These are phyloP conservation scores for Philotrypesis tridentata DNA, from an alignment of 1,140 invertebrate genomes.

Conservation along the genomic window DNA sequence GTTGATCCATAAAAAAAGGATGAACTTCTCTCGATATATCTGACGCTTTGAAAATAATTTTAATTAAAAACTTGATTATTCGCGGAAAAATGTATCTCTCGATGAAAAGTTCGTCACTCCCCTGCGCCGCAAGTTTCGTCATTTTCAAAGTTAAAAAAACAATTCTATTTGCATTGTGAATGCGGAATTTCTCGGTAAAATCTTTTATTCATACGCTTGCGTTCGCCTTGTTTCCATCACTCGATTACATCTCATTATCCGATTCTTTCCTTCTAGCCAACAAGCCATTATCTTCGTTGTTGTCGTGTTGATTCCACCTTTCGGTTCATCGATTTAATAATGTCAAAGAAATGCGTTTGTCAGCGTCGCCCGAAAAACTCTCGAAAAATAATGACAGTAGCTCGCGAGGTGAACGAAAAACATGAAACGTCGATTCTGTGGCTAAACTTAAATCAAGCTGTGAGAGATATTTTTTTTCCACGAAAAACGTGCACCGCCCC, in stretches of 20 bases:
- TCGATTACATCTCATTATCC: slow-evolving; percentile 21
- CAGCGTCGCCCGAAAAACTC: background rate
- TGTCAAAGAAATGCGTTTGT: background rate
- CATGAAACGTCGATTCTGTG: background rate
- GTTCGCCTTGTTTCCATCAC: too few species aligned
- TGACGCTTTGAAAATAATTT: background rate
- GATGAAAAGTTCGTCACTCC: background rate
- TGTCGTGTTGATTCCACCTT: slow-evolving; percentile 16
- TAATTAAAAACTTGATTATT: background rate
- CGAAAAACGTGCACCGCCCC: background rate
- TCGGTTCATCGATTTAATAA: background rate
- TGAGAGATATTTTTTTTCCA: background rate
- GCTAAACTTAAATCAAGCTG: background rate
- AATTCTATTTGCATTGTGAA: too few species aligned
- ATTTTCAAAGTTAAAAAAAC: background rate
- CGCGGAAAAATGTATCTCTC: background rate
- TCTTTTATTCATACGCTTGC: background rate
- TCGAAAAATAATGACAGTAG: background rate
- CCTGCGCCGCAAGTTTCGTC: background rate
- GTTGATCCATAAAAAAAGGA: too few species aligned
- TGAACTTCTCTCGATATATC: too few species aligned
- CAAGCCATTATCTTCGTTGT: slow-evolving; percentile 23
- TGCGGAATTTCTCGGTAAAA: background rate
- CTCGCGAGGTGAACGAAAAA: background rate
- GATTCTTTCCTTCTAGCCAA: background rate